Evolutionary conservation across 2,888 invertebrate species (phyloP).

Genomic region (Ophraella communa): DNA sequence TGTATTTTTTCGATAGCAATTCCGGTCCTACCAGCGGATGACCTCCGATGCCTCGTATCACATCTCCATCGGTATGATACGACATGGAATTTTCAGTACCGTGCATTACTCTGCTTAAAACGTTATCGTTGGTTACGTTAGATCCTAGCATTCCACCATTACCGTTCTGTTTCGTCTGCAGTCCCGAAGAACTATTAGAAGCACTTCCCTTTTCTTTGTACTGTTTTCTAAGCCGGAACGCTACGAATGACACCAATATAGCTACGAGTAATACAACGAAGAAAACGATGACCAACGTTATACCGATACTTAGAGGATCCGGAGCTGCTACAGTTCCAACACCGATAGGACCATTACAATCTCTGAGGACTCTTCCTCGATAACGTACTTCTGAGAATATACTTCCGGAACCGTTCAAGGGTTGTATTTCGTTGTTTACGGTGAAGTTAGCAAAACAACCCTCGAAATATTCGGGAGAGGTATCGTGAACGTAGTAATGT

Average conservation of each 20-base stretch:
- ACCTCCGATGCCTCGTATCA: conserved; percentile 76
- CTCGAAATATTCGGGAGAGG: conserved; percentile 72
- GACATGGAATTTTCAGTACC: conserved; percentile 72
- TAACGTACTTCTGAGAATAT: conserved; percentile 75
- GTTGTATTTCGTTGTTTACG: conserved; percentile 87
- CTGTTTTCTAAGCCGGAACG: conserved; percentile 86
- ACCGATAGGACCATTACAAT: conserved; percentile 79
- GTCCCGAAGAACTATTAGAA: conserved; percentile 70
- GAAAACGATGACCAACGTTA: conserved; percentile 92
- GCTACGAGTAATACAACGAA: conserved; percentile 89
- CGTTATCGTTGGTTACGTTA: conserved; percentile 70
- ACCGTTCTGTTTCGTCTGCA: conserved; percentile 81
- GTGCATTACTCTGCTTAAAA: conserved; percentile 73
- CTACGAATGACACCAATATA: conserved; percentile 89
- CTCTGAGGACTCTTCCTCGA: conserved; percentile 75
- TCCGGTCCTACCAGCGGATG: conserved; percentile 86
- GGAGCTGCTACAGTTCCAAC: conserved; percentile 79
- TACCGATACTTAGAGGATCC: conserved; percentile 89
- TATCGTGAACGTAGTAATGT: conserved; percentile 64
- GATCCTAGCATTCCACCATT: conserved; percentile 73
- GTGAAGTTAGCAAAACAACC: conserved; percentile 91
- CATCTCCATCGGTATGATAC: conserved; percentile 76
- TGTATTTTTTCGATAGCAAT: conserved; percentile 85
- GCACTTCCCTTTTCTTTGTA: conserved; percentile 83
- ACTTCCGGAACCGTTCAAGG: conserved; percentile 86